Evolutionary conservation across 1,140 invertebrate genomes (phyloP), one percentile per base, ranked within the genome.

Genomic region (Andrena cerasifolii): DNA sequence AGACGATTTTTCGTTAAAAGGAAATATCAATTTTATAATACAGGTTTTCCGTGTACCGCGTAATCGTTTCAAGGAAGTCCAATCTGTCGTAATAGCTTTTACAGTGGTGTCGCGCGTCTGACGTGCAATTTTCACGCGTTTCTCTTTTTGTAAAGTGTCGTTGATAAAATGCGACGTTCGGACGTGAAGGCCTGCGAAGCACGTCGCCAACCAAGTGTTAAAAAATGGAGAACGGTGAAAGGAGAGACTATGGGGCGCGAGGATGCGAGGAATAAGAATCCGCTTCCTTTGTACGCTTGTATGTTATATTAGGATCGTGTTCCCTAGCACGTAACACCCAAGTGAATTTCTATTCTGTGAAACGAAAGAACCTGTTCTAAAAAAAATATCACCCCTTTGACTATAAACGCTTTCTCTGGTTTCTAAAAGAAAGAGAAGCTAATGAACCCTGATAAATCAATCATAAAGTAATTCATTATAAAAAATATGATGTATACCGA

Each of bases 181-280:
- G 40, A 28, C 14, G 21, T 54, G 33, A 3, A 28, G n/a, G 14
- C 2, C 33, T 3, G 24, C 12, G 24, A 56, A 26, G 2, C 66
- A 26, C 54, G 21, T 54, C 33, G 18, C 16, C 24, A 21, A 14
- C 21, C 63, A 43, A 18, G 33, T 40, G 36, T 7, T 36, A 43
- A 40, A 43, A 33, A 24, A 43, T 43, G 14, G 18, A n/a, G 21
- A 26, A 40, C 33, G 24, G 5, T n/a, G 21, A 56, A 56, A 43
- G 24, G 5, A 3, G 33, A 33, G 21, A n/a, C 26, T 5, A 49
- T 12, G 36, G n/a, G 10, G 21, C n/a, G 36, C 2, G 6, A 70
- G 28, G 18, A 43, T 28, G 21, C 4, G 24, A 21, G 3, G 67
- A 58, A 43, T 43, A 43, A 58, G 24, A 70, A 58, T 70, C 51